phyloP scores from a whole-genome alignment of 2,113 vertebrate genomes.

The Callipepla squamata region DNA sequence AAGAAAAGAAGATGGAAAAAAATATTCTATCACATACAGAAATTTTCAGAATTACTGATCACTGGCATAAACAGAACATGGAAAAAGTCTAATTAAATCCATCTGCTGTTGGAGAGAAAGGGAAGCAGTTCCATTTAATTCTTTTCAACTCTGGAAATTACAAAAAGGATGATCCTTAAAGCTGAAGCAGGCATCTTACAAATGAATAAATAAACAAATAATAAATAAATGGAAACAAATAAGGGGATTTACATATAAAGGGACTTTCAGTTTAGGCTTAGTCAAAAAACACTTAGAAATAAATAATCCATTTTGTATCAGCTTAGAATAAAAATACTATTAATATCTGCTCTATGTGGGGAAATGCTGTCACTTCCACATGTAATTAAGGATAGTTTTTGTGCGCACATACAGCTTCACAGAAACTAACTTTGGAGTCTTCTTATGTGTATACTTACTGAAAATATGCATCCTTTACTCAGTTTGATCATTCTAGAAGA shows the following conservation, averaged over 20 bases:
- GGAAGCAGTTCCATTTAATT: not conserved
- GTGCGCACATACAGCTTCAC: not conserved
- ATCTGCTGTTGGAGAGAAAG: not conserved
- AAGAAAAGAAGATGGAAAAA: not conserved
- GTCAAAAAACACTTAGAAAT: not conserved
- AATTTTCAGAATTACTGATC: not conserved
- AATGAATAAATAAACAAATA: not conserved
- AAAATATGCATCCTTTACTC: not conserved
- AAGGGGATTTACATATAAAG: not conserved
- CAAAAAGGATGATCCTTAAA: not conserved
- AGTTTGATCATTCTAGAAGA: not conserved
- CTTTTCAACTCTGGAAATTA: not conserved
- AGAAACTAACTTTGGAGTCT: not conserved
- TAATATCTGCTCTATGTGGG: not conserved
- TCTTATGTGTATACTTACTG: not conserved
- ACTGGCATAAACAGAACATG: conserved; percentile 21
- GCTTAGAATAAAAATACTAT: not conserved
- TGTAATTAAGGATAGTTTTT: not conserved
- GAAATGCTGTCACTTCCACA: not conserved
- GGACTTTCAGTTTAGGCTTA: not conserved
- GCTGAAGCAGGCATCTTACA: not conserved
- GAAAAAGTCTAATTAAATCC: conserved; percentile 16
- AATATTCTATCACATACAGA: not conserved
- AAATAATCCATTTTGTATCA: not conserved
- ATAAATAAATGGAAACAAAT: not conserved